These are phyloP conservation scores for Brachionichthys hirsutus DNA, from an alignment of 2,113 vertebrate species.

Conservation along the genomic window DNA sequence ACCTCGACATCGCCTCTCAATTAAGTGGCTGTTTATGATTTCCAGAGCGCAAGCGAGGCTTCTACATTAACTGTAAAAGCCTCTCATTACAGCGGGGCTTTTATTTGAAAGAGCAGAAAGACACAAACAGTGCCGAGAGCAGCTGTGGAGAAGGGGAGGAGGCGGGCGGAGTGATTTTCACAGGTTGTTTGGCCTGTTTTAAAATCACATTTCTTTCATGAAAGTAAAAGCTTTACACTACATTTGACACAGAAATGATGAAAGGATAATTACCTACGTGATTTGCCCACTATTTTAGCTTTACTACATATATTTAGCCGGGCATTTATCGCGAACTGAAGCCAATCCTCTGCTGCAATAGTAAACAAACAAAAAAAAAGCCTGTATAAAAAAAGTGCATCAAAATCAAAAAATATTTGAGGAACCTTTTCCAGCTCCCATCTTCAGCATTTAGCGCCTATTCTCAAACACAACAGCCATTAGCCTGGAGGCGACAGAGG, in stretches of 20 bases:
- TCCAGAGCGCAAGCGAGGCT: slow-evolving; percentile 25
- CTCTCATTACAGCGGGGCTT: slow-evolving; percentile 29
- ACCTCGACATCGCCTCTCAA: slow-evolving; percentile 46
- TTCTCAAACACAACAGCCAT: neutral
- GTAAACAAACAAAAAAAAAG: no score
- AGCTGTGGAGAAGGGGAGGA: slow-evolving; percentile 34
- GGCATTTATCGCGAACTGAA: slow-evolving; percentile 1
- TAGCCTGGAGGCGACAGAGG: neutral
- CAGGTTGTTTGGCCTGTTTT: slow-evolving; percentile 25
- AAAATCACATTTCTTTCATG: slow-evolving; percentile 10
- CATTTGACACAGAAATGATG: slow-evolving; percentile 37
- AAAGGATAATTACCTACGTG: slow-evolving; percentile 37
- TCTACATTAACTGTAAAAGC: slow-evolving; percentile 54
- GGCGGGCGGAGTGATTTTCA: slow-evolving; percentile 16
- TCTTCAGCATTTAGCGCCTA: neutral
- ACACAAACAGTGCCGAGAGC: slow-evolving; percentile 2
- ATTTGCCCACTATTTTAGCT: slow-evolving; percentile 26
- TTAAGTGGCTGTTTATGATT: slow-evolving; percentile 45
- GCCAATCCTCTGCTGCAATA: neutral
- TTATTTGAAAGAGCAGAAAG: slow-evolving; percentile 21
- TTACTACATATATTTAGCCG: slow-evolving; percentile 2
- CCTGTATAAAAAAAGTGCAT: slow-evolving; percentile 8
- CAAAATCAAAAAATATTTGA: neutral
- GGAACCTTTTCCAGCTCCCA: neutral
- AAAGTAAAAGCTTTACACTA: slow-evolving; percentile 6